These are phyloP conservation scores for Lordiphosa mommai DNA, from an alignment of 1,140 invertebrate genomes.

Conservation along the genomic window DNA sequence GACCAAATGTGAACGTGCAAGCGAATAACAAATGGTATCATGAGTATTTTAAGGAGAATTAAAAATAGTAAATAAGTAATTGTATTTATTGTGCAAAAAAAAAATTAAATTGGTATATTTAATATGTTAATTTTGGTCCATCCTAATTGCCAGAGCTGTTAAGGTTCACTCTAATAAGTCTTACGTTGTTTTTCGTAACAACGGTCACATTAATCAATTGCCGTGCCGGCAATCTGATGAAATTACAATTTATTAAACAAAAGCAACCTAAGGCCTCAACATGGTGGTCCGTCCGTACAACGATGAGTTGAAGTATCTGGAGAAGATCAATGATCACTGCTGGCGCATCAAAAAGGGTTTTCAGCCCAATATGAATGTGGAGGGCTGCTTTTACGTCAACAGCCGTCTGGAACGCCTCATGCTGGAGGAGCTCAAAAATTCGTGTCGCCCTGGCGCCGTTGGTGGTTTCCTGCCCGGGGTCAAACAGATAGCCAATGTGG, in stretches of 20 bases:
- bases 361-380: conserved; percentile 99
- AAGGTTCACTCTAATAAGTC: not conserved
- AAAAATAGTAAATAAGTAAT: too few relatives aligned
- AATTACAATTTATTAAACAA: conserved; percentile 4
- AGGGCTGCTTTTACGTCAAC: conserved; percentile 99
- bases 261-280: conserved; percentile 46
- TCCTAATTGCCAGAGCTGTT: conserved; percentile 4
- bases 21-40: conserved; percentile 13
- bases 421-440: conserved; percentile 97
- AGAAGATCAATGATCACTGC: conserved; percentile 90
- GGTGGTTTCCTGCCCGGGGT: conserved; percentile 99
- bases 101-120: not conserved
- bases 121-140: not conserved
- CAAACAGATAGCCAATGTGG: conserved; percentile 99
- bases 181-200: too few relatives aligned
- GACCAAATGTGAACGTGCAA: conserved; percentile 25
- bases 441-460: conserved; percentile 91
- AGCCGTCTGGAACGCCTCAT: conserved; percentile 95
- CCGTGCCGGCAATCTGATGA: not conserved
- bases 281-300: conserved; percentile 96
- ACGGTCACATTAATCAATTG: not conserved
- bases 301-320: conserved; percentile 96
- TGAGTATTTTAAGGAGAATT: conserved; percentile 14
- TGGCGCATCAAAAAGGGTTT: conserved; percentile 99
- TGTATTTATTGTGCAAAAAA: not conserved